phyloP scores from a whole-genome alignment of 2,888 invertebrate species.

The Volucella zonaria region DNA sequence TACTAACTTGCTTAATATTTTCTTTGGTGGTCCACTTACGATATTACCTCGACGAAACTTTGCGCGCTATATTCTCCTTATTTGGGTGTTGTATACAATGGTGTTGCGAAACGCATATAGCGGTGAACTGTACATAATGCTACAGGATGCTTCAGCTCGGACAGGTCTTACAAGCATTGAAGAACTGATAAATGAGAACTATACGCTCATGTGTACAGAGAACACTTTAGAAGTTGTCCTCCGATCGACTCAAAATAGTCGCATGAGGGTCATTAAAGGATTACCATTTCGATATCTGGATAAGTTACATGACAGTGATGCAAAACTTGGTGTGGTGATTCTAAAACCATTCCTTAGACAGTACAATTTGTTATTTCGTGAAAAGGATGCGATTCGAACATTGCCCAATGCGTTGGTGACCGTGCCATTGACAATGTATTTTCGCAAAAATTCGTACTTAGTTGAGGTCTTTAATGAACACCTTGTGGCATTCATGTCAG shows the following conservation, averaged over 20 bases:
- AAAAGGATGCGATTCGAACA: slow-evolving; percentile 52
- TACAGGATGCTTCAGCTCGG: slow-evolving; percentile 78
- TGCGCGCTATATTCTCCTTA: slow-evolving; percentile 78
- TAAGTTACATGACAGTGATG: slow-evolving; percentile 57
- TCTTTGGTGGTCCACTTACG: slow-evolving; percentile 77
- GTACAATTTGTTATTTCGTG: slow-evolving; percentile 74
- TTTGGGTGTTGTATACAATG: slow-evolving; percentile 78
- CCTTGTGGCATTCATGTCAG: slow-evolving; percentile 76
- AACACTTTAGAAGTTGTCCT: slow-evolving; percentile 20
- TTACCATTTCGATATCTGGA: slow-evolving; percentile 24
- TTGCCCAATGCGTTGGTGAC: slow-evolving; percentile 76
- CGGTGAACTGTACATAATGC: slow-evolving; percentile 78
- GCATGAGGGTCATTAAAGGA: slow-evolving; percentile 6
- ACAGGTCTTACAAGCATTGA: slow-evolving; percentile 73
- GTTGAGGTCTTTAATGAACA: slow-evolving; percentile 74
- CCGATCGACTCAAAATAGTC: slow-evolving; percentile 9
- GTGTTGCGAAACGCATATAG: slow-evolving; percentile 79
- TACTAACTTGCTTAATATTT: slow-evolving; percentile 75
- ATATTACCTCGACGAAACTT: slow-evolving; percentile 77
- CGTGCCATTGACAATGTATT: slow-evolving; percentile 78
- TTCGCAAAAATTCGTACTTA: slow-evolving; percentile 78
- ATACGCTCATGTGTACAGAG: slow-evolving; percentile 69
- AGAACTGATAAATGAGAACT: slow-evolving; percentile 76
- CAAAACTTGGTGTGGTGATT: slow-evolving; percentile 67
- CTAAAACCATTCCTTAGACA: slow-evolving; percentile 67